A percentile compares a stretch with the other conserved stretches of the same genome.
Evolutionary conservation across 92 coral and sea anemone species (phyloP).

Genomic region (Siderastrea siderea): DNA sequence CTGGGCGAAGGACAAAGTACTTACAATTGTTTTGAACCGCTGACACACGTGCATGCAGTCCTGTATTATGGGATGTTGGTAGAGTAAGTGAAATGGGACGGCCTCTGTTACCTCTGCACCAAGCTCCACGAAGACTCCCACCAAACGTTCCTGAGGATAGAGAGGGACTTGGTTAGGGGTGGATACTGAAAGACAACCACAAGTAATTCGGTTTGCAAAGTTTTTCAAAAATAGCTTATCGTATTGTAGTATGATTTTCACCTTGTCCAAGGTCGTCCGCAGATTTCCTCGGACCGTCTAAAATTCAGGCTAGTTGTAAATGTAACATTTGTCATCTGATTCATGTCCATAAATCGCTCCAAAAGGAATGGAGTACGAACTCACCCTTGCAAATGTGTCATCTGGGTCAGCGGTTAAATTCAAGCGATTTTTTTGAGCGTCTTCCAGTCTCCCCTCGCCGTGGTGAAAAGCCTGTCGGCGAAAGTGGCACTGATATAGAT

Average conservation of each 20-base stretch:
- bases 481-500: too few species aligned
- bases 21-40: slow-evolving; percentile 82
- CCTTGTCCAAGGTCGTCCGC: slow-evolving; percentile 89
- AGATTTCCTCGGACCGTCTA: slow-evolving; percentile 28
- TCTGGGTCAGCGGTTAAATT: slow-evolving; percentile 84
- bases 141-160: slow-evolving; percentile 80
- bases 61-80: slow-evolving; percentile 97
- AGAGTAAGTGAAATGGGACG: slow-evolving; percentile 87
- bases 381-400: slow-evolving; percentile 91
- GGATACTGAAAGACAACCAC: neutral
- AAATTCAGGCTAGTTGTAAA: too few species aligned
- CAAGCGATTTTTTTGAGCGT: slow-evolving; percentile 64
- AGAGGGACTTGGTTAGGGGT: neutral
- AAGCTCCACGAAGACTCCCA: slow-evolving; percentile 85
- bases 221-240: neutral
- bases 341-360: too few species aligned
- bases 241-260: slow-evolving; percentile 7
- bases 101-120: slow-evolving; percentile 92
- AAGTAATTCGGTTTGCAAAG: neutral
- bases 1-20: slow-evolving; percentile 17
- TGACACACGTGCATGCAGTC: slow-evolving; percentile 94
- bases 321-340: too few species aligned
- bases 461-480: slow-evolving; percentile 86
- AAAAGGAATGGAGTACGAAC: neutral
- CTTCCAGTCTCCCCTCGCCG: slow-evolving; percentile 85